Percentiles rank a stretch among this genome's conserved stretches.
Evolutionary conservation across 2,888 invertebrate species (phyloP).

Genomic region (Cryptus viduatorius): DNA sequence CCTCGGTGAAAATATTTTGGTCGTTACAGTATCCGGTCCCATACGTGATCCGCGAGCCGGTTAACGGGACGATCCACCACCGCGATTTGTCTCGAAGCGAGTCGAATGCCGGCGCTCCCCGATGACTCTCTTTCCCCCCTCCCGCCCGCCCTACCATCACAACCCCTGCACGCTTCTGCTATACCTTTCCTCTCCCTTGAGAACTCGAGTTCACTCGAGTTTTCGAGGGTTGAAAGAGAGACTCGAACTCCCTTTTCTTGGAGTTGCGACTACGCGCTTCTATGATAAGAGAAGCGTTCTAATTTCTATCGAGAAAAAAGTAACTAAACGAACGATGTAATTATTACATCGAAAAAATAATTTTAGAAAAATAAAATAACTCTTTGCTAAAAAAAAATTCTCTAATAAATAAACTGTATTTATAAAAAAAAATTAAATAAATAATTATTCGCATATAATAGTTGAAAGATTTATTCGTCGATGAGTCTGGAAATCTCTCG

Average conservation of each 20-base stretch:
- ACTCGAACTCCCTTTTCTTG: slow-evolving; percentile 21
- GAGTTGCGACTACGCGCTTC: not conserved
- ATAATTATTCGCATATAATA: no score
- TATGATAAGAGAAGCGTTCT: slow-evolving; percentile 1
- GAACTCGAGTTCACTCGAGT: slow-evolving; percentile 45
- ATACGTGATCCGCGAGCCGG: slow-evolving; percentile 64
- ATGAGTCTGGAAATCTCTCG: no score
- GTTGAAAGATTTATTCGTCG: no score
- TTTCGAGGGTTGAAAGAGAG: slow-evolving; percentile 40
- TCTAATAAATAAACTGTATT: no score
- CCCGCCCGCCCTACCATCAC: slow-evolving; percentile 20
- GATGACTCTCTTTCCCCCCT: slow-evolving; percentile 39
- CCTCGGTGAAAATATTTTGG: slow-evolving; percentile 73
- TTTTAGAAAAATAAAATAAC: not conserved
- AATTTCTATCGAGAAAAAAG: slow-evolving; percentile 16
- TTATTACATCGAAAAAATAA: not conserved
- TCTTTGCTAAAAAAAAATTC: no score
- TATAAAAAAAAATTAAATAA: no score
- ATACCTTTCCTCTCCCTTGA: slow-evolving; percentile 37
- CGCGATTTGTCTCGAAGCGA: slow-evolving; percentile 68
- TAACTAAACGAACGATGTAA: slow-evolving; percentile 12
- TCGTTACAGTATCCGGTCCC: slow-evolving; percentile 72
- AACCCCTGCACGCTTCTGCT: slow-evolving; percentile 24
- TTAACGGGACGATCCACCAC: slow-evolving; percentile 53
- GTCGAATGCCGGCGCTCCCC: slow-evolving; percentile 43